phyloP scores from a whole-genome alignment of 2,113 vertebrate genomes.

The Artemisiospiza belli region DNA sequence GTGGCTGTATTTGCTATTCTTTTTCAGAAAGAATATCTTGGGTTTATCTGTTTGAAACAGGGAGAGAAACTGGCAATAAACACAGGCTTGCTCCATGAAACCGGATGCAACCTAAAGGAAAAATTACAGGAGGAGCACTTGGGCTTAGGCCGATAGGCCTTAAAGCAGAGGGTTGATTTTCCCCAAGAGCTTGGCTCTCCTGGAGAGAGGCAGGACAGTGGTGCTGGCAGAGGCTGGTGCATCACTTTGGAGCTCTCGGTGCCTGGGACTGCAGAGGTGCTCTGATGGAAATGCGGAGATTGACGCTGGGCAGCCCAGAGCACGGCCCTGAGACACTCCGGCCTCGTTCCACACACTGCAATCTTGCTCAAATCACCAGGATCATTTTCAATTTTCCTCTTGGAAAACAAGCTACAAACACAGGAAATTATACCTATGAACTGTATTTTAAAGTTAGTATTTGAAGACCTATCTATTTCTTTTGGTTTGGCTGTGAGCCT shows the following conservation, averaged over 20 bases:
- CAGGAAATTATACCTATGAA: not conserved
- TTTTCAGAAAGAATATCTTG: not conserved
- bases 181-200: not conserved
- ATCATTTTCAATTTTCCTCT: not conserved
- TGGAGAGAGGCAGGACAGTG: not conserved
- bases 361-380: not conserved
- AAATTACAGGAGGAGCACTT: not conserved
- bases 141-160: accelerated
- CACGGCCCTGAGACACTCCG: accelerated
- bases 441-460: not conserved
- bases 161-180: not conserved
- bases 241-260: not conserved
- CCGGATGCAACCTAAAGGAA: not conserved
- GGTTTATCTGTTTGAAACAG: not conserved
- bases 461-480: not conserved
- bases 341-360: not conserved
- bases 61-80: not conserved
- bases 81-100: not conserved
- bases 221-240: not conserved
- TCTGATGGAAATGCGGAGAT: not conserved
- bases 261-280: not conserved
- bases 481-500: not conserved
- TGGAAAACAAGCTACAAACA: not conserved
- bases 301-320: accelerated
- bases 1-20: not conserved